phyloP scores from a whole-genome alignment of 2,888 invertebrate species.

The Ptilodon capucinus region DNA sequence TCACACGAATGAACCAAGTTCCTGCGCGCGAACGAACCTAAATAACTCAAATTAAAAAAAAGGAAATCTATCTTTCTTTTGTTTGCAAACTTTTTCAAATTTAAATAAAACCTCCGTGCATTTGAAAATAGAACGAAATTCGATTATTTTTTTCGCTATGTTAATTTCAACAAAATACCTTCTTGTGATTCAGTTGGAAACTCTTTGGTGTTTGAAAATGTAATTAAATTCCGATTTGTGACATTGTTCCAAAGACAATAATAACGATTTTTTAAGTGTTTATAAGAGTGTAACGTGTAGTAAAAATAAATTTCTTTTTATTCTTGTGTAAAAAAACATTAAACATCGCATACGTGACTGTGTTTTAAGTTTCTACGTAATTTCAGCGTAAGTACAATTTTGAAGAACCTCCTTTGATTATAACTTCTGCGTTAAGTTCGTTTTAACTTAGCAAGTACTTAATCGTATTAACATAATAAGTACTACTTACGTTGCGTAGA shows the following conservation, averaged over 20 bases:
- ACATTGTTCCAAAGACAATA: not conserved
- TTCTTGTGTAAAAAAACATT: too few relatives aligned
- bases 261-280: not conserved
- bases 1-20: not conserved
- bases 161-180: not conserved
- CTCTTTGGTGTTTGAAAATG: not conserved
- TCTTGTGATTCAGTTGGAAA: not conserved
- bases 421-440: not conserved
- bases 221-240: not conserved
- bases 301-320: too few relatives aligned
- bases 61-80: not conserved
- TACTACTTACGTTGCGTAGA: too few relatives aligned
- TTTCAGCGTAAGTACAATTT: not conserved
- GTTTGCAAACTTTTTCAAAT: not conserved
- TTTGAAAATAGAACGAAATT: not conserved
- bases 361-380: not conserved
- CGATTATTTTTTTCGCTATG: too few relatives aligned
- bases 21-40: not conserved
- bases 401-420: not conserved
- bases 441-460: too few relatives aligned
- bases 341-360: not conserved
- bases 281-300: not conserved
- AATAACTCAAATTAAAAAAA: not conserved
- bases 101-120: not conserved
- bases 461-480: too few relatives aligned